A percentile compares a stretch with the other conserved stretches of the same genome.
Conservation (phyloP, 2,113 vertebrate species). For the Leuciscus idus region DNA sequence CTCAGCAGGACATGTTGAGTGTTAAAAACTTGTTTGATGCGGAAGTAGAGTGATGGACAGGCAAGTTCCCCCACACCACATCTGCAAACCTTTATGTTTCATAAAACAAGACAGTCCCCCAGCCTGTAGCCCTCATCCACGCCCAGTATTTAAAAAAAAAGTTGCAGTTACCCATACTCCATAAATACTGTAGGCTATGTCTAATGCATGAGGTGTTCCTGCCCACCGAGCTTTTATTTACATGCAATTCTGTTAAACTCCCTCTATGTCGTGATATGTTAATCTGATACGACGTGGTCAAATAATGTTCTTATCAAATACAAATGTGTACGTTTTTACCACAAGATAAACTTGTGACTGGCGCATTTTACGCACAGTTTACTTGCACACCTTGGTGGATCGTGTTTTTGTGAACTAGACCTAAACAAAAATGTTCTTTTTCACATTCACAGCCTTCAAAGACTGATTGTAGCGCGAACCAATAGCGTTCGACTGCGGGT, state of each 20-base stretch:
- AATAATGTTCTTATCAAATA: not conserved
- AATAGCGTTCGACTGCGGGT: not conserved
- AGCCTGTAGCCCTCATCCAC: not conserved
- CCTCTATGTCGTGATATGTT: not conserved
- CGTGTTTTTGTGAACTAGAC: not conserved
- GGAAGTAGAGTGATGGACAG: constrained; percentile 23
- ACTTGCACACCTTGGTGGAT: not conserved
- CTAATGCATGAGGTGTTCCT: not conserved
- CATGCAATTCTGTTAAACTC: not conserved
- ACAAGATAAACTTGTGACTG: not conserved
- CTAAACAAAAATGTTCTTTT: not conserved
- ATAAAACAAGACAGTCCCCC: not conserved
- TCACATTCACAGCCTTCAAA: not conserved
- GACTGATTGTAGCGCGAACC: not conserved
- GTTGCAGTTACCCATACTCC: not conserved
- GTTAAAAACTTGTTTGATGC: not conserved
- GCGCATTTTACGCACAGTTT: not conserved
- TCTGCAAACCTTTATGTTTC: constrained; percentile 5
- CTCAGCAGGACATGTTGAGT: not conserved
- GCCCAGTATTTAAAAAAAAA: not conserved
- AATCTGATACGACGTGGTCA: not conserved
- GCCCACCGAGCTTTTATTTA: not conserved
- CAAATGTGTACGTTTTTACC: not conserved
- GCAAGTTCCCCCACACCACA: not conserved
- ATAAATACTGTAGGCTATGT: not conserved